Evolutionary conservation across 2,888 invertebrate species (phyloP), one percentile per base, ranked within the genome.

Genomic region (Fragum sueziense): DNA sequence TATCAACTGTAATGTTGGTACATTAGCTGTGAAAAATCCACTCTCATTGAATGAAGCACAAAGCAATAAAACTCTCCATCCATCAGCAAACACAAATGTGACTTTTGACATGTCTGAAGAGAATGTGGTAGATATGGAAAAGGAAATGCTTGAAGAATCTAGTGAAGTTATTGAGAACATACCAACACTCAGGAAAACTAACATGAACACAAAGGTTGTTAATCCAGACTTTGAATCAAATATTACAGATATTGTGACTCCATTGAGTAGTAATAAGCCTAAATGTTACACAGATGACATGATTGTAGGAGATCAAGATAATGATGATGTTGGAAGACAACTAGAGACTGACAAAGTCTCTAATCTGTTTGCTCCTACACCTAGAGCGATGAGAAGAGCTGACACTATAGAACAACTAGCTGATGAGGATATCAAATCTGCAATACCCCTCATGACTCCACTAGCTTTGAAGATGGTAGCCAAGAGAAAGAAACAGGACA

Each of bases 401-500:
- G 62, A 41, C 41, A 22, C 11, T 22, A 3, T 29, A 17, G 31
- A 54, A 17, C n/a, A 37, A 20, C 4, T 61, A 11, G 27, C 29
- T 33, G 59, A 31, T 20, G 27, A 27, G 25, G 22, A n/a, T 9
- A 25, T 47, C 37, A 73, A 65, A 14, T 70, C 65, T 17, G 54
- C 62, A 67, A 54, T 68, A 37, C 83, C 83, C 37, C 76, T 83
- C 61, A 70, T 75, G 80, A 83, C 83, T 59, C 83, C 83, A 65
- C 83, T 83, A 59, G 80, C 78, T 29, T 70, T 80, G 72, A 83
- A 76, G 68, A 67, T 68, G n/a, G 74, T 80, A 74, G 83, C 83
- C 25, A 76, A 68, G 68, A 72, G 62, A 71, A 73, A 73, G 34
- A 47, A 47, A 14, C 3, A 4, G n/a, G 47, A 3, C 3, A 14